These are phyloP conservation scores for Mastigias papua DNA, from an alignment of 30 jellyfish, hydroid and myxozoan species.

Conservation along the genomic window DNA sequence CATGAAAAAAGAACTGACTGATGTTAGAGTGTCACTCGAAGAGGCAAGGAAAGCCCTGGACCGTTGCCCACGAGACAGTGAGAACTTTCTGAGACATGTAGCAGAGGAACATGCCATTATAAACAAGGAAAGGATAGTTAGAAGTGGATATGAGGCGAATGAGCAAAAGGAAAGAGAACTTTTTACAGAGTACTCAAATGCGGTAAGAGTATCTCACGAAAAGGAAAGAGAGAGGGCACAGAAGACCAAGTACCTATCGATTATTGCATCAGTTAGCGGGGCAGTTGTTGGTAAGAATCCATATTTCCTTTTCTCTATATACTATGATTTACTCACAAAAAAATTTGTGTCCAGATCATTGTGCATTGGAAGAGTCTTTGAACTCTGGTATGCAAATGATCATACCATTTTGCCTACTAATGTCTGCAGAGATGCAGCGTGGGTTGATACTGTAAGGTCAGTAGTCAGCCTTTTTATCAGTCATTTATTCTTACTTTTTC, in stretches of 20 bases:
- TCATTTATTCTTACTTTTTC: too few species aligned
- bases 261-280: conserved; percentile 90
- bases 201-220: conserved; percentile 94
- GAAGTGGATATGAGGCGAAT: conserved; percentile 28
- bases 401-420: not conserved
- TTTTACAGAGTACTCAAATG: conserved; percentile 80
- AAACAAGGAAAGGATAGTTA: conserved; percentile 37
- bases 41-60: conserved; percentile 82
- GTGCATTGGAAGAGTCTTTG: too few species aligned
- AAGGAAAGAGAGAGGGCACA: conserved; percentile 92
- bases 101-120: conserved; percentile 82
- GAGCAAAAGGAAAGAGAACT: conserved; percentile 83
- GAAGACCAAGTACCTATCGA: conserved; percentile 94
- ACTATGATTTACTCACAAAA: too few species aligned
- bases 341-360: too few species aligned
- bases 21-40: conserved; percentile 33
- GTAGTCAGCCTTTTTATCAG: too few species aligned
- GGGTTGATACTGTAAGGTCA: not conserved
- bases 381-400: not conserved
- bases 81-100: conserved; percentile 64
- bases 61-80: conserved; percentile 88
- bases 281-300: conserved; percentile 78
- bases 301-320: too few species aligned
- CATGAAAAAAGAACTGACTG: conserved; percentile 47
- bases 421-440: not conserved